Evolutionary conservation across 2,888 invertebrate species (phyloP).

Genomic region (Sinelater perroti): DNA sequence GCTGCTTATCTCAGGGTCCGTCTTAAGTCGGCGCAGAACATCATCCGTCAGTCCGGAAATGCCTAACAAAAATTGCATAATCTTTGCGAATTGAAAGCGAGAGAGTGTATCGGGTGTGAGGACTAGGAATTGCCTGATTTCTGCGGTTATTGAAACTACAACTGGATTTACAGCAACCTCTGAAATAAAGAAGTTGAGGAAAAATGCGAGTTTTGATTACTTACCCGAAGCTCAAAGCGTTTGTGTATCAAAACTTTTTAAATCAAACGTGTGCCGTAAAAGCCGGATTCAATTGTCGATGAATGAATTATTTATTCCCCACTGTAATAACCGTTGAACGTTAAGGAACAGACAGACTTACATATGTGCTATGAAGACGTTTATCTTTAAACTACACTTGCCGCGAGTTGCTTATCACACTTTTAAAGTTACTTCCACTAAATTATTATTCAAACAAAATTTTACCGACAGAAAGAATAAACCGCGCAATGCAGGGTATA

Average conservation of each 20-base stretch:
- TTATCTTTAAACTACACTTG: slow-evolving; percentile 27
- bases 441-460: no score
- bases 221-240: slow-evolving; percentile 36
- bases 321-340: no score
- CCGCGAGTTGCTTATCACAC: no score
- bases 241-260: slow-evolving; percentile 39
- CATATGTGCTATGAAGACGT: no score
- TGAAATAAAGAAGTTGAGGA: slow-evolving; percentile 41
- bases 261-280: slow-evolving; percentile 36
- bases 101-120: slow-evolving; percentile 52
- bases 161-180: slow-evolving; percentile 46
- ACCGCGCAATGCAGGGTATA: no score
- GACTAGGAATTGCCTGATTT: slow-evolving; percentile 59
- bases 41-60: slow-evolving; percentile 36
- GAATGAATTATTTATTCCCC: slow-evolving; percentile 33
- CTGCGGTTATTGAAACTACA: slow-evolving; percentile 57
- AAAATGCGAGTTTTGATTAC: slow-evolving; percentile 40
- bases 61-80: slow-evolving; percentile 47
- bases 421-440: no score
- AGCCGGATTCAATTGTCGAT: slow-evolving; percentile 35
- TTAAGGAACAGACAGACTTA: no score
- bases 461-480: no score
- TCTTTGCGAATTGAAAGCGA: slow-evolving; percentile 43
- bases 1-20: no score
- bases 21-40: slow-evolving; percentile 27